Evolutionary conservation across 2,888 invertebrate genomes (phyloP), one percentile per base, ranked within the genome.

Genomic region (Branchellion lobata): DNA sequence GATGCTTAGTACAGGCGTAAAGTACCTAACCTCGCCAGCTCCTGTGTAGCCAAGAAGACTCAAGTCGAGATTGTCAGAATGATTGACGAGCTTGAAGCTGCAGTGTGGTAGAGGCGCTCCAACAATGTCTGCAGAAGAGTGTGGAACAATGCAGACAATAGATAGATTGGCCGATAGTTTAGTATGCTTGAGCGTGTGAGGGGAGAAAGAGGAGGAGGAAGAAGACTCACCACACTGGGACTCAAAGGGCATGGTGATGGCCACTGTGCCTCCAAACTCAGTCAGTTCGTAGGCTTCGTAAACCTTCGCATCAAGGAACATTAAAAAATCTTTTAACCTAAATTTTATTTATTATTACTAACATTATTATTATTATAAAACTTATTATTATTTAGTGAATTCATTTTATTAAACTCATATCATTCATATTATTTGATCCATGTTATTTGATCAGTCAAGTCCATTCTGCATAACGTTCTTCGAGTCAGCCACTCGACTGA

Each of bases 401-500:
- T n/a, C n/a, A n/a, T n/a, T n/a, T n/a, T n/a, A n/a, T n/a, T n/a
- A n/a, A n/a, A n/a, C n/a, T n/a, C n/a, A n/a, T n/a, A n/a, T n/a
- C n/a, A n/a, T n/a, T n/a, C n/a, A n/a, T n/a, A n/a, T n/a, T n/a
- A n/a, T n/a, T n/a, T n/a, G n/a, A n/a, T n/a, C n/a, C n/a, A n/a
- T n/a, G n/a, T n/a, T n/a, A n/a, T n/a, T n/a, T n/a, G n/a, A n/a
- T n/a, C n/a, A n/a, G n/a, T n/a, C n/a, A n/a, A n/a, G n/a, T n/a
- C n/a, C n/a, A n/a, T n/a, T n/a, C n/a, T n/a, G n/a, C n/a, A n/a
- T n/a, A n/a, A n/a, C n/a, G n/a, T n/a, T n/a, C n/a, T n/a, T n/a
- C n/a, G n/a, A n/a, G n/a, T n/a, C n/a, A n/a, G n/a, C n/a, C n/a
- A 51, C 29, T 14, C 40, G 24, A 79, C 84, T 82, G 82, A 87